Evolutionary conservation across 2,113 vertebrate species (phyloP).

Genomic region (Pitta sordida): DNA sequence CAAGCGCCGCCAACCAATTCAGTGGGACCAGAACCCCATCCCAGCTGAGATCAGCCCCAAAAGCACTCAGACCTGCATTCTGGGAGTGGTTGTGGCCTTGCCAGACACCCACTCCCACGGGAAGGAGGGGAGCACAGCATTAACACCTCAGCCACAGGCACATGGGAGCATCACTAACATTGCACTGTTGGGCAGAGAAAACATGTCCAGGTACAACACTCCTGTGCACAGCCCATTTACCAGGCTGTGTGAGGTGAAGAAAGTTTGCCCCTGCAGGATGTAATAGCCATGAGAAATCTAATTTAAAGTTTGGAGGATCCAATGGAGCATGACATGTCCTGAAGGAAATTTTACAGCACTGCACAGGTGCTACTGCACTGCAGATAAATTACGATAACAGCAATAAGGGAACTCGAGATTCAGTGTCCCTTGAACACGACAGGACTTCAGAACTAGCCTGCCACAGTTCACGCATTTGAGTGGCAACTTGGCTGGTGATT

Average conservation of each 20-base stretch:
- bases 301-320: neutral
- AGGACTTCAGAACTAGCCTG: neutral
- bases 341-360: neutral
- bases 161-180: neutral
- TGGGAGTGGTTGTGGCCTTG: rapidly evolving
- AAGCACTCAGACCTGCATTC: neutral
- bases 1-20: neutral
- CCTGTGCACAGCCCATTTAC: neutral
- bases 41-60: neutral
- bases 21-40: rapidly evolving
- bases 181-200: neutral
- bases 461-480: neutral
- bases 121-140: neutral
- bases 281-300: neutral
- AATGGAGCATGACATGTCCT: neutral
- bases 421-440: neutral
- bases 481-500: neutral
- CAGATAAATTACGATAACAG: neutral
- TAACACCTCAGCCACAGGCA: rapidly evolving
- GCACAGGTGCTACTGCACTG: neutral
- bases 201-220: rapidly evolving
- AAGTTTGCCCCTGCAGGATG: neutral
- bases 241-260: neutral
- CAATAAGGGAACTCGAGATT: neutral
- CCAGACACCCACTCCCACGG: rapidly evolving